A percentile compares a stretch with the other conserved stretches of the same genome.
These are phyloP conservation scores for Netelia inedita DNA, from an alignment of 2,888 invertebrate species.

Conservation along the genomic window DNA sequence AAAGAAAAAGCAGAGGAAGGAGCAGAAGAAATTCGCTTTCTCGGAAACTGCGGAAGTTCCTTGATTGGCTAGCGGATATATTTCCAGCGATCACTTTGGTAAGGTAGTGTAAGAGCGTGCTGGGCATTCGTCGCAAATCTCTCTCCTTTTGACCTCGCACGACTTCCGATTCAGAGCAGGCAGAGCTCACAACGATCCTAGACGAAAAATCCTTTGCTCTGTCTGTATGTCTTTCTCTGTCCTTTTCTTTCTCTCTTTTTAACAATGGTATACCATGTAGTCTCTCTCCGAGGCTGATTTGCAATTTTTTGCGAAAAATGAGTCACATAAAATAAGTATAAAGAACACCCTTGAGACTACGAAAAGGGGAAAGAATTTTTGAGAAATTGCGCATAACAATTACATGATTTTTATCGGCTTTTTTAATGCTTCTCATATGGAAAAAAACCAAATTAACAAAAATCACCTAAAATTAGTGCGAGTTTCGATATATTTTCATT, in stretches of 20 bases:
- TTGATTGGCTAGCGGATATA: constrained; percentile 60
- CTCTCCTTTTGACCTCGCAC: constrained; percentile 30
- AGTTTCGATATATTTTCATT: too few species aligned
- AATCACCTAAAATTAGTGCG: too few species aligned
- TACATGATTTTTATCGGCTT: too few species aligned
- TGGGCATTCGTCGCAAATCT: constrained; percentile 27
- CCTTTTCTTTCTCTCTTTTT: too few species aligned
- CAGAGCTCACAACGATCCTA: background rate
- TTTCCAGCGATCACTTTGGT: constrained; percentile 49
- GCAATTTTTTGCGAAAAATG: too few species aligned
- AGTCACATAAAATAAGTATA: too few species aligned
- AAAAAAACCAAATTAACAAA: too few species aligned
- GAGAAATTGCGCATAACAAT: too few species aligned
- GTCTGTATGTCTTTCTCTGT: background rate
- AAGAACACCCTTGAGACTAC: too few species aligned
- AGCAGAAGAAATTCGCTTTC: constrained; percentile 40
- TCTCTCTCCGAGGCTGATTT: background rate
- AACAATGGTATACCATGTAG: background rate
- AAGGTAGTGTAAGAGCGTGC: background rate
- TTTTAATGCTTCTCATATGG: too few species aligned
- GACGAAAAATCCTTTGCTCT: background rate
- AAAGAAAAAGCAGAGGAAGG: background rate
- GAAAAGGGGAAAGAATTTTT: too few species aligned
- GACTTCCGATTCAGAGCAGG: constrained; percentile 5
- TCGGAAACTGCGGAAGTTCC: constrained; percentile 50